phyloP scores from a whole-genome alignment of 2,113 vertebrate species.

The Sus scrofa region DNA sequence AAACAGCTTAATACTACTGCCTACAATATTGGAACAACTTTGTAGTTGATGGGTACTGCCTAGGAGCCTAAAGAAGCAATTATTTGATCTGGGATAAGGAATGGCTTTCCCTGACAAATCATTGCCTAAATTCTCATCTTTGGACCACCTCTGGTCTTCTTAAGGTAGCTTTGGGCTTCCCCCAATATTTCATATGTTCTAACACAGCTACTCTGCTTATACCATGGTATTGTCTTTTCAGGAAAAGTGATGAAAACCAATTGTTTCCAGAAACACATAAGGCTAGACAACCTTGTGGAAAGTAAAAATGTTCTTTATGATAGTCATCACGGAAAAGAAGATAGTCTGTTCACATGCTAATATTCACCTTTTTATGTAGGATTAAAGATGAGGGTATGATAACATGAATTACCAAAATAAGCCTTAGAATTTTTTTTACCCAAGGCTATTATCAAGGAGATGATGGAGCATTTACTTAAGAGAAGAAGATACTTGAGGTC shows the following conservation, averaged over 20 bases:
- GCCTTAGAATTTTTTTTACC: not conserved
- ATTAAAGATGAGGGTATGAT: not conserved
- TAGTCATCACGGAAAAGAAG: slow-evolving; percentile 72
- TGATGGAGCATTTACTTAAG: too few relatives aligned
- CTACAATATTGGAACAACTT: not conserved
- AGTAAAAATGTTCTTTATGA: slow-evolving; percentile 60
- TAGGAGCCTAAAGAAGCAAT: not conserved
- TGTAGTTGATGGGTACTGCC: too few relatives aligned
- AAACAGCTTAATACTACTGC: not conserved
- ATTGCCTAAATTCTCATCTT: not conserved
- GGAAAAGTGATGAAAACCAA: slow-evolving; percentile 79
- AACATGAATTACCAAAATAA: not conserved
- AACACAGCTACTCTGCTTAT: slow-evolving; percentile 39
- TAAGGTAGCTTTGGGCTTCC: not conserved
- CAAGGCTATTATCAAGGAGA: too few relatives aligned
- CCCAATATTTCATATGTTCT: not conserved
- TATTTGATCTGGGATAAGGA: not conserved
- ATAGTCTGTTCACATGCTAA: slow-evolving; percentile 82
- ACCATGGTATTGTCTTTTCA: slow-evolving; percentile 83
- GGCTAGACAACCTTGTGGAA: slow-evolving; percentile 58
- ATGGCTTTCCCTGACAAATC: not conserved
- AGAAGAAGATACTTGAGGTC: too few relatives aligned
- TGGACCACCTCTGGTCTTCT: too few relatives aligned
- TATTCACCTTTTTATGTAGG: not conserved
- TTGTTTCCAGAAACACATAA: slow-evolving; percentile 69